These are phyloP conservation scores for Tanytarsus gracilentus DNA, from an alignment of 2,888 invertebrate species.

Conservation along the genomic window DNA sequence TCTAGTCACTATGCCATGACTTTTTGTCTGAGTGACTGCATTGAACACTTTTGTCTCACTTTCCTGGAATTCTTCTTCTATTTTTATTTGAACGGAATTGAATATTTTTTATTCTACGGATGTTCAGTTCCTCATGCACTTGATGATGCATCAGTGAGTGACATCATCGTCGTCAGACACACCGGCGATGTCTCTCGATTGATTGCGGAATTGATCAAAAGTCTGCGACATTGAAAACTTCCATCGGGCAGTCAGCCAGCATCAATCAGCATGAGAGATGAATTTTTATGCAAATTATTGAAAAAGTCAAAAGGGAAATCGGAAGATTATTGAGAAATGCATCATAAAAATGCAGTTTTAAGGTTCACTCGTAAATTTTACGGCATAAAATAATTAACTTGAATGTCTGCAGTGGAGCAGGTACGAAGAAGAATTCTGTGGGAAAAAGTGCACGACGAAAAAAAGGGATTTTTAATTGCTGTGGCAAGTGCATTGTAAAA, in stretches of 20 bases:
- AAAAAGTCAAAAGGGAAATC: not conserved
- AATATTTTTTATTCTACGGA: slow-evolving; percentile 1
- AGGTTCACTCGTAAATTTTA: no score
- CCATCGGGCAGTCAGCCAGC: not conserved
- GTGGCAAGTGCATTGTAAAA: slow-evolving; percentile 20
- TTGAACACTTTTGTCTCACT: not conserved
- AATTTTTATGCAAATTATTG: not conserved
- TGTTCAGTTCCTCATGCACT: slow-evolving; percentile 7
- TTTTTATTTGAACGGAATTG: slow-evolving; percentile 4
- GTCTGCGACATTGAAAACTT: not conserved
- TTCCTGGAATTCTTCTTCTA: slow-evolving; percentile 5
- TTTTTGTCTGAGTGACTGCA: not conserved
- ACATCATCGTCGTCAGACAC: slow-evolving; percentile 3
- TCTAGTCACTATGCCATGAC: slow-evolving; percentile 11
- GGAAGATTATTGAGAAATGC: not conserved
- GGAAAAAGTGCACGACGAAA: not conserved
- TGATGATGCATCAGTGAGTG: not conserved
- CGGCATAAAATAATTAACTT: no score
- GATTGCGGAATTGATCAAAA: slow-evolving; percentile 14
- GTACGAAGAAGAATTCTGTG: slow-evolving; percentile 1
- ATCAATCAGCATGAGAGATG: not conserved
- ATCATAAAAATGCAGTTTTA: slow-evolving; percentile 6
- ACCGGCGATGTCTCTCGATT: not conserved
- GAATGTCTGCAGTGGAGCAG: not conserved
- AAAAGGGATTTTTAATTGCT: slow-evolving; percentile 3